A percentile compares a stretch with the other conserved stretches of the same genome.
Conservation (phyloP, 2,888 invertebrate species). For the Escarpia spicata region DNA sequence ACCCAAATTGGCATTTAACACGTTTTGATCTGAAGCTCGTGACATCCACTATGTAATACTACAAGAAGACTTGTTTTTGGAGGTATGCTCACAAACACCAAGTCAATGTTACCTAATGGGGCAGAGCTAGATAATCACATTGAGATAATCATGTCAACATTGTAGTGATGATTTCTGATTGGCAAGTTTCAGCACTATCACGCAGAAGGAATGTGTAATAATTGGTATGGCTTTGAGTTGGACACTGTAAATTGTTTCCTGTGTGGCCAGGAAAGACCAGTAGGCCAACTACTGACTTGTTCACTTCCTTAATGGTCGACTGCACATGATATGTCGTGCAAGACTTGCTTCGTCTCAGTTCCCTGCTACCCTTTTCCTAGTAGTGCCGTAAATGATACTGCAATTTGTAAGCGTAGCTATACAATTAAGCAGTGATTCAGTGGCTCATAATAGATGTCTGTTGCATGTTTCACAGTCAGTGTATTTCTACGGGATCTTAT, state of each 20-base stretch:
- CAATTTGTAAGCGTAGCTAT: neutral
- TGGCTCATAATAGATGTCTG: neutral
- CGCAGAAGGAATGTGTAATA: neutral
- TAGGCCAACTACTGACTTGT: neutral
- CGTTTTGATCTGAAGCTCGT: too few species aligned
- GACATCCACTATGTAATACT: too few species aligned
- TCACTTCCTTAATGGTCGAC: neutral
- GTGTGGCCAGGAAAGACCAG: neutral
- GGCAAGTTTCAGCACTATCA: neutral
- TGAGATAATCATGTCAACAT: neutral
- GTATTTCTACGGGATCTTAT: neutral
- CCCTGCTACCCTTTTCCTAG: neutral
- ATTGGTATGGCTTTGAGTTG: neutral
- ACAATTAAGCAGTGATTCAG: neutral
- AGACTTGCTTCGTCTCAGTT: neutral
- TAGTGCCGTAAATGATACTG: neutral
- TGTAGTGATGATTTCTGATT: neutral
- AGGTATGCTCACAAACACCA: neutral
- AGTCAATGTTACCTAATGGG: neutral
- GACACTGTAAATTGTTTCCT: neutral
- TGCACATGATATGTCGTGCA: constrained; percentile 10
- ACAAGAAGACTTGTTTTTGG: neutral
- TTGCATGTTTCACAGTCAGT: neutral
- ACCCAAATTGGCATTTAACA: too few species aligned
- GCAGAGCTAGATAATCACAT: neutral